Evolutionary conservation across 2,113 vertebrate species (phyloP).

Genomic region (Megaptera novaeangliae): DNA sequence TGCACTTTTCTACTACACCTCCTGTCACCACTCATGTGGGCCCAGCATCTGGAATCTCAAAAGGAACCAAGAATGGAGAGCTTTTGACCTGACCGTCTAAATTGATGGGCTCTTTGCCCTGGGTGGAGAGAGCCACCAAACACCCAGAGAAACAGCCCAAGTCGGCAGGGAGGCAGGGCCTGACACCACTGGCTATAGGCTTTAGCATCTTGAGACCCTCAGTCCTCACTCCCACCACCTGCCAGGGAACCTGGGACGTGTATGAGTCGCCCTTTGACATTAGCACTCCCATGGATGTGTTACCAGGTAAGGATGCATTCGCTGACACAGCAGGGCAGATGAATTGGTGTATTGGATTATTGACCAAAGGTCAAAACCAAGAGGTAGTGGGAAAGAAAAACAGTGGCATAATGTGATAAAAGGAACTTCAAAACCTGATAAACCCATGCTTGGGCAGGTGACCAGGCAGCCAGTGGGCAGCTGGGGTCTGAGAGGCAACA

Average conservation of each 20-base stretch:
- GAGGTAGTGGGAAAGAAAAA: not conserved
- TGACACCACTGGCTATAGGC: rapidly evolving
- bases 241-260: not conserved
- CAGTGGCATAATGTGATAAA: not conserved
- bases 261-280: not conserved
- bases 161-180: not conserved
- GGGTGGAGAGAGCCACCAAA: not conserved
- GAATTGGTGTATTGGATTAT: not conserved
- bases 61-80: not conserved
- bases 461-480: not conserved
- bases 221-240: not conserved
- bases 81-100: not conserved
- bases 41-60: not conserved
- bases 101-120: not conserved
- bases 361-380: not conserved
- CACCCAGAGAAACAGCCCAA: not conserved
- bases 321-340: not conserved
- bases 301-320: not conserved
- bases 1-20: not conserved
- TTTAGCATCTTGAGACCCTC: not conserved
- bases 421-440: not conserved
- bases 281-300: not conserved
- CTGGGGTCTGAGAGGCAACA: not conserved
- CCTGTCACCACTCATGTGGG: not conserved
- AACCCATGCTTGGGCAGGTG: not conserved